Percentiles rank a stretch among this genome's conserved stretches.
These are phyloP conservation scores for Gobiocypris rarus DNA, from an alignment of 2,113 vertebrate genomes.

Conservation along the genomic window DNA sequence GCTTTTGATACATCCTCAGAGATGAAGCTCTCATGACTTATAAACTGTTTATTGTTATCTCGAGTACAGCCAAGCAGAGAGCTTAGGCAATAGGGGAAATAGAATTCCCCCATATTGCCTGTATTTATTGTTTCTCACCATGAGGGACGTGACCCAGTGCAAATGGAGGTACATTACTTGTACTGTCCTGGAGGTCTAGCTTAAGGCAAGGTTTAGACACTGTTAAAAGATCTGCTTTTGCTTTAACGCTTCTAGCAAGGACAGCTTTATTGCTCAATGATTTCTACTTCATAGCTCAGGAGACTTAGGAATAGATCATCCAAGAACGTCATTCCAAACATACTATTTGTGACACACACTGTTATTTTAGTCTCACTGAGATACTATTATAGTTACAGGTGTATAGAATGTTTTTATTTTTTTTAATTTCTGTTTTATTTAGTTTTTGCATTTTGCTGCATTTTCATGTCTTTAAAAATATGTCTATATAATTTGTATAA, in stretches of 20 bases:
- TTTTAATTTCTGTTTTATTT: not conserved
- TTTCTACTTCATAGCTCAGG: not conserved
- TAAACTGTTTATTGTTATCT: constrained; percentile 33
- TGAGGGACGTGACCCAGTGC: constrained; percentile 8
- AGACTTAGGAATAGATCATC: not conserved
- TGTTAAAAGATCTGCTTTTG: constrained; percentile 6
- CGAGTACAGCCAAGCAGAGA: not conserved
- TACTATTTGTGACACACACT: too few relatives aligned
- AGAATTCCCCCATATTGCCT: constrained; percentile 6
- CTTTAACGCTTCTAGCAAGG: not conserved
- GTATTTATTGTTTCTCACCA: constrained; percentile 10
- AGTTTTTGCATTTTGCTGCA: too few relatives aligned
- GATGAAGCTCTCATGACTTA: constrained; percentile 13
- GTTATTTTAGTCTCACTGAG: not conserved
- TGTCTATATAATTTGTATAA: not conserved
- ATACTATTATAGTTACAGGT: not conserved
- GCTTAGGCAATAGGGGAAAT: constrained; percentile 14
- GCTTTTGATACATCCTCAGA: constrained; percentile 31
- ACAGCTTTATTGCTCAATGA: not conserved
- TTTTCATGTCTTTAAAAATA: too few relatives aligned
- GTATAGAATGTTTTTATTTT: too few relatives aligned
- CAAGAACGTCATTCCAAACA: not conserved
- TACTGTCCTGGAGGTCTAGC: not conserved
- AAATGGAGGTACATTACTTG: not conserved
- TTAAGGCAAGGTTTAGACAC: constrained; percentile 4